Conservation (phyloP, 1,140 invertebrate species). For the Ceratina australensis region DNA sequence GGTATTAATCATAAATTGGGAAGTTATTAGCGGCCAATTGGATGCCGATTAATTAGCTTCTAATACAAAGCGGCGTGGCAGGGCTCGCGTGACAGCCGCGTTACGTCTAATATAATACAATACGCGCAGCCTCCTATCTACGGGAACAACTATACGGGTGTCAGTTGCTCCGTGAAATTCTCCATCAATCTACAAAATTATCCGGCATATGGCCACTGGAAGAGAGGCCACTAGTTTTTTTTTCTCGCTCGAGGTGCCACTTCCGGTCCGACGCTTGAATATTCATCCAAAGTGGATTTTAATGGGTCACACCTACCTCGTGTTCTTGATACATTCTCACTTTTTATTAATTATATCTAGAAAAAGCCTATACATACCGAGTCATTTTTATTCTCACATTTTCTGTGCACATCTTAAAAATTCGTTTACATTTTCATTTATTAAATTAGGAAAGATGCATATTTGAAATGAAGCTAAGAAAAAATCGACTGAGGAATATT, state of each 20-base stretch:
- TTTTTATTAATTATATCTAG: not conserved
- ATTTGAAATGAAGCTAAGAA: no score
- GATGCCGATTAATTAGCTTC: conserved; percentile 63
- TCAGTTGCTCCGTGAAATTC: conserved; percentile 76
- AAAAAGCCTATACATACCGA: no score
- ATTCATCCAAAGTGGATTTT: not conserved
- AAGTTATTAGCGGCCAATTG: conserved; percentile 67
- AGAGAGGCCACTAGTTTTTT: conserved; percentile 32
- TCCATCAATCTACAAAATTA: conserved; percentile 72
- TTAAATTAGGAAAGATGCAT: no score
- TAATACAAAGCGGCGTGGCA: conserved; percentile 42
- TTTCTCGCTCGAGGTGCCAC: conserved; percentile 2
- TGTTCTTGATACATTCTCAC: not conserved
- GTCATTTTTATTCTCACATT: no score
- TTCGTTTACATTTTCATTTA: no score
- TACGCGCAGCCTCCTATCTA: conserved; percentile 14
- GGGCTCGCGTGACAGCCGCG: conserved; percentile 27
- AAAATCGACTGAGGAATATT: no score
- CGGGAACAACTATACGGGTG: conserved; percentile 65
- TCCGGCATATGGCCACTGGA: conserved; percentile 67
- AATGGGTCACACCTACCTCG: not conserved
- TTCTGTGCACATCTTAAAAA: no score
- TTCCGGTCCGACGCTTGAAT: conserved; percentile 43
- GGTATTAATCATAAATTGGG: conserved; percentile 59
- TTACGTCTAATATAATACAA: conserved; percentile 1